These are phyloP conservation scores for Jacana jacana DNA, from an alignment of 2,113 vertebrate genomes.

Conservation along the genomic window DNA sequence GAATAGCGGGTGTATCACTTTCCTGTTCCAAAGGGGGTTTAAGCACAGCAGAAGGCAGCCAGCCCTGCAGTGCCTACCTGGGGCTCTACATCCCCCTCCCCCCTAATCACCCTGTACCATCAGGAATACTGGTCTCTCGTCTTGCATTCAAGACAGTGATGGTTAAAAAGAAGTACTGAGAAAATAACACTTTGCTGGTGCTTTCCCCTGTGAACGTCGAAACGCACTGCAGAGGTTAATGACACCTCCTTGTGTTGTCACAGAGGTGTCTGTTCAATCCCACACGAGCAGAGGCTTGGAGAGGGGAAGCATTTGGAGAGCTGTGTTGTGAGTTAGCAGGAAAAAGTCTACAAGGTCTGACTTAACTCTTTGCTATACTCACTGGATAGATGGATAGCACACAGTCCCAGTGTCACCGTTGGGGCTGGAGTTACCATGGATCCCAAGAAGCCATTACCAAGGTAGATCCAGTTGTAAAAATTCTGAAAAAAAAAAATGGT, in stretches of 20 bases:
- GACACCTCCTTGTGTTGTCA: accelerated
- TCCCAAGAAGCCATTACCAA: neutral
- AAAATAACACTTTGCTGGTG: neutral
- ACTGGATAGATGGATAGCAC: neutral
- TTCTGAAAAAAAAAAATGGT: neutral
- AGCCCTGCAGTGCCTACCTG: neutral
- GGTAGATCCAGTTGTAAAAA: neutral
- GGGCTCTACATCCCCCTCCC: neutral
- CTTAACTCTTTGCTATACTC: neutral
- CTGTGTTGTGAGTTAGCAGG: accelerated
- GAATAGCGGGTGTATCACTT: neutral
- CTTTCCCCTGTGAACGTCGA: neutral
- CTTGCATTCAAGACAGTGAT: neutral
- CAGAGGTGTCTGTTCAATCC: neutral
- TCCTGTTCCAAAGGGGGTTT: neutral
- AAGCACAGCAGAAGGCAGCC: neutral
- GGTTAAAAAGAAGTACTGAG: neutral
- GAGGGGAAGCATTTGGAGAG: too few species aligned
- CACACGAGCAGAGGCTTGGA: neutral
- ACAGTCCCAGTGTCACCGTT: accelerated
- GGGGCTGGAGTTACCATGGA: neutral
- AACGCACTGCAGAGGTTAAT: neutral
- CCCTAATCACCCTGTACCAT: accelerated
- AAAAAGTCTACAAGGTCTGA: neutral
- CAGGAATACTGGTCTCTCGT: neutral